Conservation (phyloP, 2,888 invertebrate genomes). For the Eilema griseolum region DNA sequence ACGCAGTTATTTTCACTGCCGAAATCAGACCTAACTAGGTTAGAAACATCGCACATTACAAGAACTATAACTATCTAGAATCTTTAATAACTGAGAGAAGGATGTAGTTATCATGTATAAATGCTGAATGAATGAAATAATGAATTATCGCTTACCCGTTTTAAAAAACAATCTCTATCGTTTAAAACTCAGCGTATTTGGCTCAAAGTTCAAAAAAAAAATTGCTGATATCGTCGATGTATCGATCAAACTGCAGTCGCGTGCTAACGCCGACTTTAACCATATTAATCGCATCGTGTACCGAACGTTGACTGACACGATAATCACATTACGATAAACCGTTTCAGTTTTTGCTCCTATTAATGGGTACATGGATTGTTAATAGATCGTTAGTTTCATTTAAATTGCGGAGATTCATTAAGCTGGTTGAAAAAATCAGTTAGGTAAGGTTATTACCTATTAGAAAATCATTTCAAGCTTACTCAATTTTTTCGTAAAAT, state of each 20-base stretch:
- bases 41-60: background rate
- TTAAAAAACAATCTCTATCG: background rate
- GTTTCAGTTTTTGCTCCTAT: constrained; percentile 34
- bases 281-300: constrained; percentile 65
- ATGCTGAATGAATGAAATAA: background rate
- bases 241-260: constrained; percentile 77
- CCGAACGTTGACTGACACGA: constrained; percentile 66
- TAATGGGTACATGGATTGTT: constrained; percentile 26
- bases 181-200: background rate
- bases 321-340: constrained; percentile 66
- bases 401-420: background rate
- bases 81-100: background rate
- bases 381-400: constrained; percentile 30
- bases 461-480: background rate
- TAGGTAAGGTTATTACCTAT: background rate
- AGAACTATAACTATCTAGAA: background rate
- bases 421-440: background rate
- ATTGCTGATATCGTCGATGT: constrained; percentile 42
- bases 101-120: background rate
- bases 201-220: constrained; percentile 37
- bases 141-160: background rate
- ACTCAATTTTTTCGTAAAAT: background rate
- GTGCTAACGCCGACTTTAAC: constrained; percentile 64
- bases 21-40: background rate
- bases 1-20: background rate